phyloP scores from a whole-genome alignment of 2,888 invertebrate genomes.

The Sinentomon sp. region DNA sequence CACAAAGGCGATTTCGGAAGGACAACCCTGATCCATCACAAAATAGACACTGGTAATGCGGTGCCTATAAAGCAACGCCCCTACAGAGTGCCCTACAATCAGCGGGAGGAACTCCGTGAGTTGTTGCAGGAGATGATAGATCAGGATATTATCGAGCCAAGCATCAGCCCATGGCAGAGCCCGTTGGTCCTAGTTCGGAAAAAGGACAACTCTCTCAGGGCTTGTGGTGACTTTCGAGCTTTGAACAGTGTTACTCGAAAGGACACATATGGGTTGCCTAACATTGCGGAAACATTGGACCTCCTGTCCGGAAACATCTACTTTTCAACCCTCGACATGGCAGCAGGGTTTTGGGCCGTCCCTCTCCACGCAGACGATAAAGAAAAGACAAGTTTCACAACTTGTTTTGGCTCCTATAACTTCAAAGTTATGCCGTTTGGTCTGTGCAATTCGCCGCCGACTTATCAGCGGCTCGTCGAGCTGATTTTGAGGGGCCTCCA shows the following conservation, averaged over 20 bases:
- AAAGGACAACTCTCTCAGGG: constrained; percentile 16
- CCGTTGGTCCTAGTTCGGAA: constrained; percentile 20
- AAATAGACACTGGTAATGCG: constrained; percentile 1
- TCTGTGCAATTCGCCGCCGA: constrained; percentile 19
- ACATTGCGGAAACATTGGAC: constrained; percentile 20
- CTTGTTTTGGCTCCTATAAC: constrained; percentile 20
- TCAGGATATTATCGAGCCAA: not conserved
- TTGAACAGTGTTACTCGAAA: constrained; percentile 17
- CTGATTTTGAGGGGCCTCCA: constrained; percentile 15
- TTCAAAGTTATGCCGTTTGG: constrained; percentile 20
- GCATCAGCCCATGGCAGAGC: constrained; percentile 17
- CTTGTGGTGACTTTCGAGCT: constrained; percentile 17
- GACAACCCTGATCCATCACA: constrained; percentile 1
- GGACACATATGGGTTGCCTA: constrained; percentile 19
- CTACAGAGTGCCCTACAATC: not conserved
- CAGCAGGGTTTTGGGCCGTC: constrained; percentile 19
- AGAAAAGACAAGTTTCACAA: constrained; percentile 19
- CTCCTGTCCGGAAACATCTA: constrained; percentile 16
- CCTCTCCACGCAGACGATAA: constrained; percentile 17
- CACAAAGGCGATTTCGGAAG: no score
- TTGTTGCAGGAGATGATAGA: constrained; percentile 1
- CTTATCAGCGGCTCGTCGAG: constrained; percentile 19
- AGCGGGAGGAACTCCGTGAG: not conserved
- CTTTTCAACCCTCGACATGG: constrained; percentile 18
- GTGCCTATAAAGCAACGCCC: constrained; percentile 2